Evolutionary conservation across 53 echinoderm and acorn worm species (phyloP).

Genomic region (Paelopatides confundens): DNA sequence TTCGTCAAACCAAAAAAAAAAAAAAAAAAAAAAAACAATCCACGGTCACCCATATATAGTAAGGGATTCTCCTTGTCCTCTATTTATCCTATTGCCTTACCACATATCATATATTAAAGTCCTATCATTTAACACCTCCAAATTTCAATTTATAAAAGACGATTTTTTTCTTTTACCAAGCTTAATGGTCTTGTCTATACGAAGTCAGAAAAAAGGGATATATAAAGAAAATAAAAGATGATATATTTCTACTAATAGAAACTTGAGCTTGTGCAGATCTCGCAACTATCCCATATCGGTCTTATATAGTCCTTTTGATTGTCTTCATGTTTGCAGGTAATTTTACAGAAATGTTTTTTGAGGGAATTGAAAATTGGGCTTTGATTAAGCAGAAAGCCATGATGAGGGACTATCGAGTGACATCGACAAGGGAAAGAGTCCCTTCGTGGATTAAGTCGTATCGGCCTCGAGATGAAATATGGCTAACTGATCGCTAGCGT

Average conservation of each 20-base stretch:
- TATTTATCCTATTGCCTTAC: conserved; percentile 41
- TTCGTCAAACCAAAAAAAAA: not conserved
- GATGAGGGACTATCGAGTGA: conserved; percentile 50
- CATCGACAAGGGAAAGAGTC: conserved; percentile 29
- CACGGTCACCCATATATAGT: not conserved
- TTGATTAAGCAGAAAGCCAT: conserved; percentile 35
- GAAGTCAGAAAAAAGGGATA: not conserved
- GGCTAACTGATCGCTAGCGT: conserved; percentile 33
- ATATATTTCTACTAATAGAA: conserved; percentile 44
- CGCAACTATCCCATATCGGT: conserved; percentile 40
- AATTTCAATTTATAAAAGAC: conserved; percentile 36
- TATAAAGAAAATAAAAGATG: too few relatives aligned
- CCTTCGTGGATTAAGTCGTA: conserved; percentile 30
- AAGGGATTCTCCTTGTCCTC: not conserved
- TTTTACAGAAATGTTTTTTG: conserved; percentile 46
- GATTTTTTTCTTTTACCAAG: conserved; percentile 20
- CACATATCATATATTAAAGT: conserved; percentile 20
- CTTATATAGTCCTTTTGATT: conserved; percentile 12
- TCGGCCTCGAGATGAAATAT: conserved; percentile 39
- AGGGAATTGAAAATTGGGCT: conserved; percentile 33
- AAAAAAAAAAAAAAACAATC: not conserved
- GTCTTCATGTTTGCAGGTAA: conserved; percentile 30
- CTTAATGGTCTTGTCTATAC: conserved; percentile 8
- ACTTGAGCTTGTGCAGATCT: conserved; percentile 37
- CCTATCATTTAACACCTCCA: conserved; percentile 43